A percentile compares a stretch with the other conserved stretches of the same genome.
These are phyloP conservation scores for Steinernema hermaphroditum DNA, from an alignment of 2,888 invertebrate genomes.

Conservation along the genomic window DNA sequence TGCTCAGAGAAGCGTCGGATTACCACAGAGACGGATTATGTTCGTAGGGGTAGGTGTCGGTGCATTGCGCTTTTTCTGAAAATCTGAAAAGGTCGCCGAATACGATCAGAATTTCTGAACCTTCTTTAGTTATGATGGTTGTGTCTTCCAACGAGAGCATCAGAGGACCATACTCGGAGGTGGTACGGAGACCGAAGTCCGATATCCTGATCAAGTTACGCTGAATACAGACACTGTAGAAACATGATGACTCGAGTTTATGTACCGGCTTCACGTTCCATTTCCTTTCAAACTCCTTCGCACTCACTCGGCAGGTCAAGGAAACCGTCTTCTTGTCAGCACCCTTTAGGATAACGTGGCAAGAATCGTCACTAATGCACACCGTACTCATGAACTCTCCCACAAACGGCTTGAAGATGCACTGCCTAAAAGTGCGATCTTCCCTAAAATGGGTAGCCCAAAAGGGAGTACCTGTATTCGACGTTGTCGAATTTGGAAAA, in stretches of 20 bases:
- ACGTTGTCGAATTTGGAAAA: constrained; percentile 11
- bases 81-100: too few relatives aligned
- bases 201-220: background rate
- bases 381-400: background rate
- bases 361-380: too few relatives aligned
- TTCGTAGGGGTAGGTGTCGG: background rate
- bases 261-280: too few relatives aligned
- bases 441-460: too few relatives aligned
- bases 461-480: constrained; percentile 1
- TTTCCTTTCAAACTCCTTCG: background rate
- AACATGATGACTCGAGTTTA: too few relatives aligned
- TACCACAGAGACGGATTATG: constrained; percentile 7
- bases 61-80: background rate
- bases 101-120: background rate
- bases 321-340: background rate
- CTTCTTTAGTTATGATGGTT: background rate
- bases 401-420: background rate
- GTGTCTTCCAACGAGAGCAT: background rate
- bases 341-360: background rate
- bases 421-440: background rate
- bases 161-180: background rate
- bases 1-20: background rate
- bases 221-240: background rate
- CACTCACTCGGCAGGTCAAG: background rate
- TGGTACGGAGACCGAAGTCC: background rate